A percentile compares a stretch with the other conserved stretches of the same genome.
phyloP scores from a whole-genome alignment of 2,888 invertebrate species.

The Globia sparganii region DNA sequence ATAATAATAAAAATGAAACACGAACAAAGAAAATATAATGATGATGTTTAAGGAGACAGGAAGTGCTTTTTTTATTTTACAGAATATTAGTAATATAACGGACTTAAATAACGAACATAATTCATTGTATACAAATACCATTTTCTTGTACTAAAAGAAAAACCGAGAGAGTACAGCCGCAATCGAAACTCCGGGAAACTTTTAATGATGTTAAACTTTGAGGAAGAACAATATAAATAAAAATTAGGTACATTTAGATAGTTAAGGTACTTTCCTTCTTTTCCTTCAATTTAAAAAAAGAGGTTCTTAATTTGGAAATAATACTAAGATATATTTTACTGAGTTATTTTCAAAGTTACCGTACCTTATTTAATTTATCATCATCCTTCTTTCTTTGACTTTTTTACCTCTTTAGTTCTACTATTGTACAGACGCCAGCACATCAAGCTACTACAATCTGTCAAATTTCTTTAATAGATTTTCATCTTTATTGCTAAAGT shows the following conservation, averaged over 20 bases:
- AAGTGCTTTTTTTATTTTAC: no score
- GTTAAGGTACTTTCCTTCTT: constrained; percentile 2
- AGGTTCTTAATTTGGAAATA: neutral
- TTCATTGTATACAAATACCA: constrained; percentile 23
- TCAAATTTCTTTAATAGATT: no score
- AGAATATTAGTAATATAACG: constrained; percentile 1
- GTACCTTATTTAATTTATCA: neutral
- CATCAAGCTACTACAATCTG: no score
- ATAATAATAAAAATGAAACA: no score
- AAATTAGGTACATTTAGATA: constrained; percentile 37
- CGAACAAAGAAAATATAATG: no score
- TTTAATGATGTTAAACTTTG: constrained; percentile 56
- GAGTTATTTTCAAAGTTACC: neutral
- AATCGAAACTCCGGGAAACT: constrained; percentile 50
- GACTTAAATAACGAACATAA: constrained; percentile 28
- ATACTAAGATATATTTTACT: neutral
- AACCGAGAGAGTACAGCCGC: constrained; percentile 29
- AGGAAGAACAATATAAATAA: constrained; percentile 56
- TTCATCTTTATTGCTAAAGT: no score
- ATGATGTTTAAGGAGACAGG: no score
- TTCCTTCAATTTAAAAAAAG: constrained; percentile 12
- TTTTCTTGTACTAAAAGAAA: constrained; percentile 20
- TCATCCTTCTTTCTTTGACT: neutral
- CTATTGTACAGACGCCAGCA: no score
- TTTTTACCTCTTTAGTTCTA: neutral